Conservation (phyloP, 2,797 vertebrate species). For the Falco columbarius region DNA sequence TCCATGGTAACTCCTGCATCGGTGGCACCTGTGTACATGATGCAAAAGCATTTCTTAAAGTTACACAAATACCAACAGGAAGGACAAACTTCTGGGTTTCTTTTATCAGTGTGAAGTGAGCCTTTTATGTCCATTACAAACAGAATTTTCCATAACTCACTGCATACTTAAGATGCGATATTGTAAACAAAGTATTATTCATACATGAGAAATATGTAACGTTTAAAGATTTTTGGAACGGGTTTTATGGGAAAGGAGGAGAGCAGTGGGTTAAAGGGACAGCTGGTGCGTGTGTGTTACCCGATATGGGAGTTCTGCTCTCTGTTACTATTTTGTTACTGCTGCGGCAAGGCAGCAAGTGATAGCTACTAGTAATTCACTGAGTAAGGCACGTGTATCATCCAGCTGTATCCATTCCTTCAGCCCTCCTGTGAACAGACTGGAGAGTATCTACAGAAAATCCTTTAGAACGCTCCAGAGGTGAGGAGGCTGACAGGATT, state of each 20-base stretch:
- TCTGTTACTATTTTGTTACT: constrained; percentile 49
- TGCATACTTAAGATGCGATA: not conserved
- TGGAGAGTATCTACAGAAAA: not conserved
- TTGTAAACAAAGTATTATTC: not conserved
- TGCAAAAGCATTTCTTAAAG: constrained; percentile 14
- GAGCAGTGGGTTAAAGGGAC: constrained; percentile 44
- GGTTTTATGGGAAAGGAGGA: not conserved
- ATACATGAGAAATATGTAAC: not conserved
- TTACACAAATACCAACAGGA: not conserved
- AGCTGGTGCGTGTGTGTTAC: not conserved
- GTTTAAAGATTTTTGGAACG: not conserved
- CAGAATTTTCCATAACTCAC: not conserved
- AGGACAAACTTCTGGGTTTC: constrained; percentile 1
- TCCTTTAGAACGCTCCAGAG: not conserved
- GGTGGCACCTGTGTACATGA: constrained; percentile 1
- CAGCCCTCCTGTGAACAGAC: not conserved
- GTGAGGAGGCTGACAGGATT: not conserved
- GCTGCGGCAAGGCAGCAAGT: constrained; percentile 11
- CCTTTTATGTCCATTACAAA: not conserved
- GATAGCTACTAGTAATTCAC: constrained; percentile 26
- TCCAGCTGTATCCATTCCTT: constrained; percentile 29
- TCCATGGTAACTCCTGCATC: constrained; percentile 16
- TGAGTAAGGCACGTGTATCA: not conserved
- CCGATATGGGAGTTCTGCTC: not conserved
- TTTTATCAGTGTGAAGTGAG: not conserved